Evolutionary conservation across 2,888 invertebrate species (phyloP), one percentile per base, ranked within the genome.

Genomic region (Merodon equestris): DNA sequence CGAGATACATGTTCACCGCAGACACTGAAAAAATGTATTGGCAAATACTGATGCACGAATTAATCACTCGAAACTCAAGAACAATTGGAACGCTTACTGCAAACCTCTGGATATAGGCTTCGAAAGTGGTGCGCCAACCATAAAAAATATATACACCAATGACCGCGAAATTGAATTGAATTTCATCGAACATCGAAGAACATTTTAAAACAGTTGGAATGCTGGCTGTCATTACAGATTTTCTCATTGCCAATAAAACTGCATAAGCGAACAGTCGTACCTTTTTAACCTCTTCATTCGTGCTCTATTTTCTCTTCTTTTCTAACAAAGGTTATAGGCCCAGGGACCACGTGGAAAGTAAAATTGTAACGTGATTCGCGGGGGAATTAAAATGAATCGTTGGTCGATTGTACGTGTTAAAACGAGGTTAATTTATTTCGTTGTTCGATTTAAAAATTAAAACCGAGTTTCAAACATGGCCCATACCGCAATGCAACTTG

Each of bases 401-500:
- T 48, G 1, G n/a, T 47, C 47, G 12, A 17, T 47, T 47, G 47
- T 10, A 17, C 17, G 47, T 18, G 12, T 47, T 10, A 47, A 47
- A 14, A 47, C 47, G 47, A 7, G 47, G 19, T 47, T 47, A 19
- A 47, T 47, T 17, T 47, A 50, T 48, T 48, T 48, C 48, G 12
- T 48, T 48, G 19, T 13, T 50, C 27, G 50, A 27, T 50, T 50
- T 17, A 48, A 12, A n/a, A 17, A n/a, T 18, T 48, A 48, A 48
- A 27, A 27, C 19, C 9, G 47, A 48, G 17, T 48, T 18, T 48
- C 18, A 48, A 48, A 48, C 18, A 48, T 19, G 17, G n/a, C 18
- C 18, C 48, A 44, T 15, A 48, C n/a, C 48, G 48, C 48, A 48
- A 48, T 48, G 48, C 48, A 48, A n/a, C 48, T 48, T 27, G 48